Conservation (phyloP, 2,113 vertebrate species). For the Propithecus coquereli region DNA sequence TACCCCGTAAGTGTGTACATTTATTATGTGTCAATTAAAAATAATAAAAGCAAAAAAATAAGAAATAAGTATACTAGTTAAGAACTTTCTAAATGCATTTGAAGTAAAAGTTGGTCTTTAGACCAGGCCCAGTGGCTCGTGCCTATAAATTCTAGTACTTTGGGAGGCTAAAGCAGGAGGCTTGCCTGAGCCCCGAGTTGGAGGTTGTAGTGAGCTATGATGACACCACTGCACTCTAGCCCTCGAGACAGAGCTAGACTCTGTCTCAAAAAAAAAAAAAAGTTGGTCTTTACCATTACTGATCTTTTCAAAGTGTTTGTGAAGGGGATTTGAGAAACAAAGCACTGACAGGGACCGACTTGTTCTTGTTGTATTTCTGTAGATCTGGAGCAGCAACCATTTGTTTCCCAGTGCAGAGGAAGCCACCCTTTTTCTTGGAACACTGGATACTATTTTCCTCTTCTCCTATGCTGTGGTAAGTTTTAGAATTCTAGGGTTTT, state of each 20-base stretch:
- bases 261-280: not conserved
- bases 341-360: not conserved
- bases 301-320: not conserved
- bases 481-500: slow-evolving; percentile 38
- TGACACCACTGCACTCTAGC: not conserved
- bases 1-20: not conserved
- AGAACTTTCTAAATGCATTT: not conserved
- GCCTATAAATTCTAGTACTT: too few species aligned
- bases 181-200: too few species aligned
- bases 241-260: too few species aligned
- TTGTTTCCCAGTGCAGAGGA: slow-evolving; percentile 87
- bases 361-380: not conserved
- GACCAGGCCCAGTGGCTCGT: too few species aligned
- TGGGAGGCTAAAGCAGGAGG: too few species aligned
- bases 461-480: slow-evolving; percentile 98
- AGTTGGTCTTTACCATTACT: not conserved
- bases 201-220: too few species aligned
- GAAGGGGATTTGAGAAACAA: not conserved
- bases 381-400: slow-evolving; percentile 90
- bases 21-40: not conserved
- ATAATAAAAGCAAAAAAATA: not conserved
- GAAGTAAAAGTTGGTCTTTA: not conserved
- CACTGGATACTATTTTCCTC: slow-evolving; percentile 93
- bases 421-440: slow-evolving; percentile 95
- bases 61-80: not conserved